Evolutionary conservation across 2,797 vertebrate species (phyloP), one percentile per base, ranked within the genome.

Genomic region (Xyrichtys novacula): DNA sequence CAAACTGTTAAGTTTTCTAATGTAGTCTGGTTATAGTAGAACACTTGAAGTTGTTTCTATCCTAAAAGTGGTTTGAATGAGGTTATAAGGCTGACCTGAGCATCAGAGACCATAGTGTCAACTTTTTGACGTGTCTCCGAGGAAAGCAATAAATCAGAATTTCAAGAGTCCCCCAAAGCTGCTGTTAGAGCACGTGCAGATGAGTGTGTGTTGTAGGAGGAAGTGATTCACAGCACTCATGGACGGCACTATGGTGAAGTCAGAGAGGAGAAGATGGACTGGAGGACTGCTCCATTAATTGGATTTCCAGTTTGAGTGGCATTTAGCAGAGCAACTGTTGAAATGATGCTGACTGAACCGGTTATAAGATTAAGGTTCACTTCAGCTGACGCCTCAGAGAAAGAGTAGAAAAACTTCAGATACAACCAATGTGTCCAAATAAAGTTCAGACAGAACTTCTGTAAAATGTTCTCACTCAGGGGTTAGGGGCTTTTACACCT

Each of bases 371-470:
- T 60, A 11, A 5, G 16, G 25, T 16, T 12, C 19, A 31, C 47
- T 65, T 40, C 39, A 25, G 63, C 38, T 17, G 64, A 67, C 44
- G 25, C 44, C 44, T 31, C 32, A 46, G 52, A 44, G 25, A 55
- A 43, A 1, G 19, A 19, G 3, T 8, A 6, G 11, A 22, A 31
- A 7, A 25, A n/a, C n/a, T n/a, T n/a, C n/a, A n/a, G n/a, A n/a
- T n/a, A n/a, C n/a, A n/a, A n/a, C n/a, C n/a, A n/a, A n/a, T n/a
- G n/a, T n/a, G n/a, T n/a, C 8, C 6, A 31, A n/a, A 42, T 12
- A 3, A 31, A 31, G 10, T n/a, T n/a, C n/a, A n/a, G n/a, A n/a
- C n/a, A n/a, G n/a, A n/a, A n/a, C n/a, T n/a, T n/a, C n/a, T n/a
- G n/a, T n/a, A n/a, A n/a, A n/a, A n/a, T n/a, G n/a, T n/a, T n/a